phyloP scores from a whole-genome alignment of 1,140 invertebrate genomes.

The Zaprionus inermis region DNA sequence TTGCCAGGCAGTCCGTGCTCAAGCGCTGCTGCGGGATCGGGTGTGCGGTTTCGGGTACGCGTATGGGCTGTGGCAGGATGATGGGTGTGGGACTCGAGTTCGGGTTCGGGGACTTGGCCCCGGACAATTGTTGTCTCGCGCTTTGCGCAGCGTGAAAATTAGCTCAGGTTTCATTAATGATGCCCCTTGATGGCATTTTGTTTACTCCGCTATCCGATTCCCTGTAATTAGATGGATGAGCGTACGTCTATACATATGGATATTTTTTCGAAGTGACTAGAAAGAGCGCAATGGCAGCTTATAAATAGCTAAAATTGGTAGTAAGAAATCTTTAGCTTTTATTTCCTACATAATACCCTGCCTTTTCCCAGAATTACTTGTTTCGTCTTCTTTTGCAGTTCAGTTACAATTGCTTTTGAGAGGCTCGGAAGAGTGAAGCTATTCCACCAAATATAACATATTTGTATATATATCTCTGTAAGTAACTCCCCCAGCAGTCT shows the following conservation, averaged over 20 bases:
- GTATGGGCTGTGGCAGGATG: background rate
- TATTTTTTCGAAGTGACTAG: background rate
- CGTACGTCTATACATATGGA: background rate
- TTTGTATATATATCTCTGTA: too few species aligned
- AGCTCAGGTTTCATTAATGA: conserved; percentile 77
- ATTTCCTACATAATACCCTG: too few species aligned
- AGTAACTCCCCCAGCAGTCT: background rate
- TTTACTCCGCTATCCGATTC: conserved; percentile 33
- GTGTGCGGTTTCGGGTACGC: background rate
- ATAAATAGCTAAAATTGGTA: background rate
- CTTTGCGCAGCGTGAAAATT: conserved; percentile 55
- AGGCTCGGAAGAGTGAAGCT: too few species aligned
- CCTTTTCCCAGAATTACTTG: too few species aligned
- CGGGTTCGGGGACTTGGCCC: too few species aligned
- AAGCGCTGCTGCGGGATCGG: background rate
- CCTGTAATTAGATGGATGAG: conserved; percentile 17
- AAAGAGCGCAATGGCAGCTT: background rate
- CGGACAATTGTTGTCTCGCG: conserved; percentile 63
- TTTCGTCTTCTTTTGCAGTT: too few species aligned
- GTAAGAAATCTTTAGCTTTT: too few species aligned
- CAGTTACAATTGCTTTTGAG: too few species aligned
- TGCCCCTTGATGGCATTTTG: conserved; percentile 60
- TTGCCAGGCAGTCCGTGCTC: conserved; percentile 25
- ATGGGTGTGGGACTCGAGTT: background rate
- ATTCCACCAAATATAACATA: too few species aligned